Conservation (phyloP, 2,888 invertebrate species). For the Stenichneumon culpator region DNA sequence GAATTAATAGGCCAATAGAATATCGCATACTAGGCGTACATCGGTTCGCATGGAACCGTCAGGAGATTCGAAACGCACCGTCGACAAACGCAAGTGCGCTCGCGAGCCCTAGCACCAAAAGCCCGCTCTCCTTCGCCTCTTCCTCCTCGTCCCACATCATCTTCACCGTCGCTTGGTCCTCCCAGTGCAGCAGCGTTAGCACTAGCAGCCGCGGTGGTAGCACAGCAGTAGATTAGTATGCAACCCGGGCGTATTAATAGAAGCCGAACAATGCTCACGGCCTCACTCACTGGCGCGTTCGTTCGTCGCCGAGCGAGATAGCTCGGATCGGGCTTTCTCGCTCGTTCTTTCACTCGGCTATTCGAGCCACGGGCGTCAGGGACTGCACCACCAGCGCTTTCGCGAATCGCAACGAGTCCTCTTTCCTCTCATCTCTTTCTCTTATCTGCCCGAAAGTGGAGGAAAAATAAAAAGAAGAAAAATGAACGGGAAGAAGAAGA, state of each 20-base stretch:
- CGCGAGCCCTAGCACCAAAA: conserved; percentile 67
- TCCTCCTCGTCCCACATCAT: conserved; percentile 47
- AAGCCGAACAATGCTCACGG: conserved; percentile 83
- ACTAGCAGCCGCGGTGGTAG: conserved; percentile 38
- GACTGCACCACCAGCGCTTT: conserved; percentile 67
- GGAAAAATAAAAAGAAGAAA: conserved; percentile 36
- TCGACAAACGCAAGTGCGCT: conserved; percentile 77
- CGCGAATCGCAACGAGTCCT: conserved; percentile 64
- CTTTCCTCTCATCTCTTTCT: conserved; percentile 33
- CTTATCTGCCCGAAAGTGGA: conserved; percentile 37
- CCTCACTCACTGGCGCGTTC: conserved; percentile 74
- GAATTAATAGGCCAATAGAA: conserved; percentile 41
- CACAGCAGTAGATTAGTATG: conserved; percentile 81
- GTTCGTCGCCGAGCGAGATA: conserved; percentile 63
- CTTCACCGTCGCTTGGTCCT: conserved; percentile 30
- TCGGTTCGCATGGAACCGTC: conserved; percentile 3
- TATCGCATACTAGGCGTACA: conserved; percentile 3
- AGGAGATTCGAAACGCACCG: conserved; percentile 75
- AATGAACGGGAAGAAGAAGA: conserved; percentile 18
- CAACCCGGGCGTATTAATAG: conserved; percentile 83
- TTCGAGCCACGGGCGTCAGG: conserved; percentile 58
- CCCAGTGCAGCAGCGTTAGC: conserved; percentile 25
- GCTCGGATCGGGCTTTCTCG: conserved; percentile 56
- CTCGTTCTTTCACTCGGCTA: conserved; percentile 55
- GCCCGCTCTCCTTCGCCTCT: conserved; percentile 55